Base-by-base conservation (phyloP, 1,140 invertebrate genomes). In the Muscidifurax raptorellus region DNA sequence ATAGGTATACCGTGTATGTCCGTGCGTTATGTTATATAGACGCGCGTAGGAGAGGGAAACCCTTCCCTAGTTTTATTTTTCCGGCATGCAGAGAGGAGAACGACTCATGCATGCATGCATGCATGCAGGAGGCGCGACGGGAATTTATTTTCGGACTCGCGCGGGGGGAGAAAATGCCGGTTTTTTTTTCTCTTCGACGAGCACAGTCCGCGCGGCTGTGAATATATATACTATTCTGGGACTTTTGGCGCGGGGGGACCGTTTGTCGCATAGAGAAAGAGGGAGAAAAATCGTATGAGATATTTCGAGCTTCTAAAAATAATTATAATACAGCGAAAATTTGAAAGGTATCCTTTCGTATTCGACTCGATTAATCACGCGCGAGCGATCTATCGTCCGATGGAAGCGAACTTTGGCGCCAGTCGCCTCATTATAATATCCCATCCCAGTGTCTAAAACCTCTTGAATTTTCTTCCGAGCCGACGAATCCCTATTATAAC, bases 1-100 rank as follows among this genome's bases (percentile, higher is more conserved):
- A 2, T 32, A 32, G 2, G 1, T 5, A 32, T 32, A 32, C n/a
- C n/a, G n/a, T n/a, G n/a, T n/a, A n/a, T n/a, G n/a, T n/a, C n/a
- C n/a, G n/a, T 32, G 32, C 32, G 32, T 32, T 32, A 32, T 32
- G 5, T 32, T 5, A 32, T 2, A 32, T 32, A 36, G 67, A 12
- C 12, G 18, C 6, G 36, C 0, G 27, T 0, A 64, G 28, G 64
- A 71, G 25, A 13, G 28, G 59, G 64, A 83, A 83, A 76, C 72
- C 71, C 71, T 82, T 82, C 52, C 40, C 32, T 32, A 36, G 22
- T 47, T 76, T 77, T 77, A 44, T 75, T 66, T 75, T 27, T 40
- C 67, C 67, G n/a, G 36, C 79, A n/a, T 25, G 9, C 7, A 9
- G 0, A 18, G 18, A n/a, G n/a, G n/a, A n/a, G 18, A 52, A 2